Conservation (phyloP, 30 jellyfish, hydroid and myxozoan genomes). For the Hydractinia echinata region DNA sequence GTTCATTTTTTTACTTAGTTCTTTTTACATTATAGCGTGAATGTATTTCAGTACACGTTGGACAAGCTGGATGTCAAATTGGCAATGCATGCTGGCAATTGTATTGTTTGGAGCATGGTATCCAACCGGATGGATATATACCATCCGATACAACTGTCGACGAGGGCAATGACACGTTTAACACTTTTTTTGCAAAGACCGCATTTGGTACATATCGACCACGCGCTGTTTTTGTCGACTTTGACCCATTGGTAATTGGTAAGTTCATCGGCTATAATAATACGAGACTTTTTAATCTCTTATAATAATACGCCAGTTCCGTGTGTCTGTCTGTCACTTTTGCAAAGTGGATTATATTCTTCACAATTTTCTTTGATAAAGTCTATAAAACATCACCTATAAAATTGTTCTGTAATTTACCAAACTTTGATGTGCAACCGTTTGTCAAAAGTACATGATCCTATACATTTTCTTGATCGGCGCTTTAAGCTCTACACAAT, state of each 20-base stretch:
- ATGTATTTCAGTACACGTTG: conserved; percentile 10
- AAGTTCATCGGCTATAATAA: neutral
- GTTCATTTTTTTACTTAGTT: no score
- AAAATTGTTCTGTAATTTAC: no score
- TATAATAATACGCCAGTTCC: no score
- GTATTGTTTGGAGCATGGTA: conserved; percentile 31
- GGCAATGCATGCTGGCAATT: conserved; percentile 21
- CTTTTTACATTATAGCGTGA: neutral
- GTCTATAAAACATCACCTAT: no score
- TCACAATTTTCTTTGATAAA: no score
- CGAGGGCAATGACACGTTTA: conserved; percentile 21
- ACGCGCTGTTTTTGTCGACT: conserved; percentile 31
- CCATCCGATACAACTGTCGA: conserved; percentile 20
- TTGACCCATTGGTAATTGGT: conserved; percentile 26
- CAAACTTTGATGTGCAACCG: no score
- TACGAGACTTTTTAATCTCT: no score
- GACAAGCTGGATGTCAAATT: conserved; percentile 20
- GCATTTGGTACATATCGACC: conserved; percentile 20
- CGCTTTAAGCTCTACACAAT: no score
- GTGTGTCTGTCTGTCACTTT: no score
- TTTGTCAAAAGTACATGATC: no score
- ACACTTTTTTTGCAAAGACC: conserved; percentile 29
- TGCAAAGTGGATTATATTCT: no score
- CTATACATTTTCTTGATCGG: no score
- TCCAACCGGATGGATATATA: conserved; percentile 30